phyloP scores from a whole-genome alignment of 2,113 vertebrate genomes.

The Calidris pugnax region DNA sequence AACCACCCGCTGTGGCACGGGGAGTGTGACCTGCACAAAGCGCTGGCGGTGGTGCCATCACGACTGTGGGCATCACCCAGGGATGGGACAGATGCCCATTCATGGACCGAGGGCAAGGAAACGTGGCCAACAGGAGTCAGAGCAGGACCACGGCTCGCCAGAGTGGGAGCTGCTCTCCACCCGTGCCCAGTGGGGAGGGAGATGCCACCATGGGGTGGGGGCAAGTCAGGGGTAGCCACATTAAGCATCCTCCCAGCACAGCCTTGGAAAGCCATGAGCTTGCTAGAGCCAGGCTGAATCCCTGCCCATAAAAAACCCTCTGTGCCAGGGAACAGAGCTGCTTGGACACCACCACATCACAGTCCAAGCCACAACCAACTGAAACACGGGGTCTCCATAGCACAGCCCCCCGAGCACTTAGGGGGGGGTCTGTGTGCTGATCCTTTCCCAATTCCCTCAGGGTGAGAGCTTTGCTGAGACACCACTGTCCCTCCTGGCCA shows the following conservation, averaged over 20 bases:
- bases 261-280: neutral
- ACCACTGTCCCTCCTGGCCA: accelerated
- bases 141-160: neutral
- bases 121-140: accelerated
- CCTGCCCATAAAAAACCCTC: neutral
- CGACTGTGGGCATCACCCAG: neutral
- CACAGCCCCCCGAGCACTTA: neutral
- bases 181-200: accelerated
- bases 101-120: accelerated
- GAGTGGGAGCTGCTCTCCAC: neutral
- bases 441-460: neutral
- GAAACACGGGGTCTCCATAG: accelerated
- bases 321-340: accelerated
- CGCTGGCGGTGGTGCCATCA: accelerated
- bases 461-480: neutral
- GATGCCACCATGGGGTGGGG: accelerated
- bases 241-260: neutral
- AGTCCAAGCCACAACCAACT: neutral
- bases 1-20: neutral
- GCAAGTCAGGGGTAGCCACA: accelerated
- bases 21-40: neutral
- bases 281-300: neutral
- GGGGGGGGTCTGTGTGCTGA: accelerated
- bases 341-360: accelerated
- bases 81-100: accelerated